These are phyloP conservation scores for Myrmecobius fasciatus DNA, from an alignment of 2,113 vertebrate species.

Conservation along the genomic window DNA sequence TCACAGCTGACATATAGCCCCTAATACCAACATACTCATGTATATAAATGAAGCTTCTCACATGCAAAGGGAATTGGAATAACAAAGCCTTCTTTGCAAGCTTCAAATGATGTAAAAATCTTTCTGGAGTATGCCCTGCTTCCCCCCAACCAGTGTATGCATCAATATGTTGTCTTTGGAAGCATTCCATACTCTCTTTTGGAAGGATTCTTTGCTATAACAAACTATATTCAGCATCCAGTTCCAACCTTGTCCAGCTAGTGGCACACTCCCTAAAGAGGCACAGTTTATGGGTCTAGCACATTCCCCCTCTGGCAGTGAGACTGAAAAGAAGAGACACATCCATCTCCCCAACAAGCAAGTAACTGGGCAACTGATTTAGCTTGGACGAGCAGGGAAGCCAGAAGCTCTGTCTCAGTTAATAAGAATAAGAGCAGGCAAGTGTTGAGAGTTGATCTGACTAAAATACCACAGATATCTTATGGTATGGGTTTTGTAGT, in stretches of 20 bases:
- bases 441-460: background rate
- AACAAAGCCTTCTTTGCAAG: background rate
- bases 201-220: background rate
- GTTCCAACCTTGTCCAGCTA: background rate
- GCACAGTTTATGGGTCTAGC: background rate
- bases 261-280: background rate
- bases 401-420: background rate
- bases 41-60: background rate
- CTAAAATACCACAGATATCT: constrained; percentile 3
- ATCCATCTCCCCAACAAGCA: background rate
- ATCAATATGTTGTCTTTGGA: background rate
- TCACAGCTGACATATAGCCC: background rate
- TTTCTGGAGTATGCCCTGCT: background rate
- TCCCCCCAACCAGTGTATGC: background rate
- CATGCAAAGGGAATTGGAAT: background rate
- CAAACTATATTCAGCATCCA: background rate
- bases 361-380: background rate
- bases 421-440: background rate
- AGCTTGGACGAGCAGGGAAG: background rate
- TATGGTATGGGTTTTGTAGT: background rate
- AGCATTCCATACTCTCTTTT: background rate
- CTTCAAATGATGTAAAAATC: background rate
- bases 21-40: background rate
- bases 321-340: background rate
- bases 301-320: background rate